Base-by-base conservation (phyloP, 2,797 vertebrate genomes). In the Eulemur albifrons region DNA sequence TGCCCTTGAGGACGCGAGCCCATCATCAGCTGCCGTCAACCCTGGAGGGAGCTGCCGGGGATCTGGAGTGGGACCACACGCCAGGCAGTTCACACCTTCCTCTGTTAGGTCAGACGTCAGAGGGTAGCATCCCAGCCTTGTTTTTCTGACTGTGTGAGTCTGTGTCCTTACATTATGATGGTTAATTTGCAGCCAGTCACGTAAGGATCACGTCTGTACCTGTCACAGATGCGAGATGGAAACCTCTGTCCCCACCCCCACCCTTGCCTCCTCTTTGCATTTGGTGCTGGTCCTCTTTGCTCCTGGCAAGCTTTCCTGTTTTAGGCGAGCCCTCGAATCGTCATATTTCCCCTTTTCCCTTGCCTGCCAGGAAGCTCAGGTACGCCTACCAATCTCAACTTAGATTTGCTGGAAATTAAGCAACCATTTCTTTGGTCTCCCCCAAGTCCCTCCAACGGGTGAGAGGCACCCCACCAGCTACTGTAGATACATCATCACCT, bases 111-210 rank as follows among this genome's bases (percentile, higher is more conserved):
- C 9, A 1, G 43, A 43, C 12, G 0, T 27, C 50, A 17, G 50
- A 38, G 30, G 32, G 89, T 0, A 1, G 18, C 13, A 0, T 0
- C 72, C 38, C 7, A 11, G 67, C 25, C 9, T 8, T 11, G 0
- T 8, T 54, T 11, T 48, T 50, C 20, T 35, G 65, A 25, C 18
- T 6, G 35, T 9, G 0, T 0, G 1, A 25, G 32, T 5, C 35
- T 0, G 0, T 0, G 0, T 5, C 17, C 54, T 38, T 32, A 38
- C 3, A 0, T 21, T 3, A 2, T 2, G 27, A 4, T 1, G 2
- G 40, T 17, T 17, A 9, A 70, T 23, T 2, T 63, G 35, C 20
- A 52, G 9, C 43, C 1, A 0, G 10, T 32, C 32, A n/a, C 15
- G 1, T 2, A 27, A n/a, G 5, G 48, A 3, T 2, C 45, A 57